Base-by-base conservation (phyloP, 2,797 vertebrate genomes). In the Enteromius unitaeniatus region DNA sequence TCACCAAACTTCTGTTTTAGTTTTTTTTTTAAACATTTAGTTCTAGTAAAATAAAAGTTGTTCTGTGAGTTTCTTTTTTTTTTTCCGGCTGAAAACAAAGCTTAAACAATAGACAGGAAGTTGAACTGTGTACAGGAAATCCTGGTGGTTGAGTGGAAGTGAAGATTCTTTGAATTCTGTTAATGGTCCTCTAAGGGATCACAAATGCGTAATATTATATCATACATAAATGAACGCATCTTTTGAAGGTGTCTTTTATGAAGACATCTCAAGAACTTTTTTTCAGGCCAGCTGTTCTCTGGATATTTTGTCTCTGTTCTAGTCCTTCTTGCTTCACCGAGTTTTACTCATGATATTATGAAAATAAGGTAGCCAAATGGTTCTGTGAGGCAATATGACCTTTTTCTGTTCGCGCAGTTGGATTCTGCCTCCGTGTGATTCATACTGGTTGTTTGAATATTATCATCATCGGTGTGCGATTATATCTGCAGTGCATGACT, bases 81-180 rank as follows among this genome's bases (percentile, higher is more conserved):
- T 40, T 76, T 60, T 42, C 6, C 3, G 2, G 45, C 15, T 5
- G 6, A 70, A 23, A 69, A 55, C 14, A 2, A 4, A 40, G 21
- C n/a, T 78, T 23, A 26, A 84, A 85, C 81, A 89, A 83, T 82
- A 73, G 78, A 45, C 73, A 67, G 85, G 83, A 88, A 82, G 60
- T 77, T 75, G 47, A 84, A 64, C 76, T 37, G 34, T 82, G 70
- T 70, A 47, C 70, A 82, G 85, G 85, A 90, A 88, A 81, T 58
- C 68, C 60, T 78, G 81, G 67, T 78, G 79, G 78, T 70, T 79
- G 79, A 51, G 58, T 75, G 74, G 82, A 84, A 81, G 72, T 76
- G 65, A 76, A 40, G 47, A 83, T 86, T 87, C 84, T 87, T 78
- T 73, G 15, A 81, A 83, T 83, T 42, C n/a, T 26, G 4, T 55